Base-by-base conservation (phyloP, 2,113 vertebrate species). In the Mastomys coucha region DNA sequence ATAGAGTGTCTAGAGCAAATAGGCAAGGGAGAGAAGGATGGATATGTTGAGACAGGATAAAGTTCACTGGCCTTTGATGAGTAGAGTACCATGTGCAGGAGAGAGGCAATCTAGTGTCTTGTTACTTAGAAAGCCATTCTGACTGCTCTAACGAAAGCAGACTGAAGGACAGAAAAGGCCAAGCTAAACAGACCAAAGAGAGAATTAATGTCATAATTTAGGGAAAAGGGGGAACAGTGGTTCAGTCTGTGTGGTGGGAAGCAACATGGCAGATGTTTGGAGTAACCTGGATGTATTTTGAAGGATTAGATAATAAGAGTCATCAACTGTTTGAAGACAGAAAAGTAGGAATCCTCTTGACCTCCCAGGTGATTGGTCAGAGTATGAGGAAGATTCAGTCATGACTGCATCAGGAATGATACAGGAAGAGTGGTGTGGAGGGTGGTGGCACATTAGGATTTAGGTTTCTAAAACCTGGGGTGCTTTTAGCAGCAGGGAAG, bases 121-220 rank as follows among this genome's bases (percentile, higher is more conserved):
- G 60, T 95, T 33, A 51, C 63, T 91, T 58, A 77, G 17, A 94
- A 73, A 90, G 53, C 56, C 42, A 16, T 69, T 81, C 63, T 56
- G 56, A 56, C 12, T 49, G 28, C 63, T 80, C 33, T 72, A 26
- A 22, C 91, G 26, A 75, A 69, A 88, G 75, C 12, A 65, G 69
- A 88, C 49, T 42, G 36, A 39, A 95, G 26, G 14, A 20, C 22
- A 63, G 13, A 60, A 87, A 91, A 10, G 63, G 22, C 12, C 9
- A 63, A 69, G 24, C 20, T 10, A 88, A 53, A 91, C 33, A 72
- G 45, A 80, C n/a, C 28, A 56, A 60, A n/a, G n/a, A 51, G 53
- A 85, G 94, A 85, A 81, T 76, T 73, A 92, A 75, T 12, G 17
- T 36, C 14, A 65, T 49, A 45, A 80, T 58, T 36, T 33, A 81